Percentiles rank a stretch among this genome's conserved stretches.
These are phyloP conservation scores for Hafferia zeledoni DNA, from an alignment of 2,797 vertebrate species.

Conservation along the genomic window DNA sequence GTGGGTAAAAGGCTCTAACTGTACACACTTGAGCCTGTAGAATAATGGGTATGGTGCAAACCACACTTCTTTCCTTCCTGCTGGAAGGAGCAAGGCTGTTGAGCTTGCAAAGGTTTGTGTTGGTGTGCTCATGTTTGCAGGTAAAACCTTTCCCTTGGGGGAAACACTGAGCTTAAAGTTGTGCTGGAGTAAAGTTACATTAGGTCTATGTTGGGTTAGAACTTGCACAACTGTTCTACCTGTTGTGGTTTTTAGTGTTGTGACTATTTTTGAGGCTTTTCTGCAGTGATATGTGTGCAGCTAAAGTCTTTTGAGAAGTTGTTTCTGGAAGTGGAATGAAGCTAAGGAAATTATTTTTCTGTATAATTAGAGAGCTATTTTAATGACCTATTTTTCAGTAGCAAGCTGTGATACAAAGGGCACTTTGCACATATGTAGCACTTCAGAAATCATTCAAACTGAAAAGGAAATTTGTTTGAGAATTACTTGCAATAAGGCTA, in stretches of 20 bases:
- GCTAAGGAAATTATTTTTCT: neutral
- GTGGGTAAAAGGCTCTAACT: neutral
- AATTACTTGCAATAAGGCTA: neutral
- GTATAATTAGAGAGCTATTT: neutral
- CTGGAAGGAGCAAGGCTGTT: neutral
- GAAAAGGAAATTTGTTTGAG: neutral
- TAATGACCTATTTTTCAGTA: neutral
- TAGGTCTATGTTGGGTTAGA: neutral
- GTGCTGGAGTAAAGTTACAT: neutral
- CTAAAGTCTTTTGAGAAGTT: neutral
- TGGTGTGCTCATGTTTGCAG: accelerated
- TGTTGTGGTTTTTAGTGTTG: neutral
- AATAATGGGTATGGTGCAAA: accelerated
- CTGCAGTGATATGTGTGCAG: neutral
- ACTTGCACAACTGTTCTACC: neutral
- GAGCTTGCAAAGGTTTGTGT: neutral
- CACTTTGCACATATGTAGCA: neutral
- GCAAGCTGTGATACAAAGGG: neutral
- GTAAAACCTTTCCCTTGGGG: neutral
- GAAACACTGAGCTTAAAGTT: neutral
- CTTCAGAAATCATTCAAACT: slow-evolving; percentile 8
- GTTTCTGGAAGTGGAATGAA: neutral
- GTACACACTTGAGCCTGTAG: neutral
- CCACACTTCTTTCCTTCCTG: accelerated
- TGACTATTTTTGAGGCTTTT: neutral